Evolutionary conservation across 2,888 invertebrate species (phyloP).

Genomic region (Charanyca ferruginea): DNA sequence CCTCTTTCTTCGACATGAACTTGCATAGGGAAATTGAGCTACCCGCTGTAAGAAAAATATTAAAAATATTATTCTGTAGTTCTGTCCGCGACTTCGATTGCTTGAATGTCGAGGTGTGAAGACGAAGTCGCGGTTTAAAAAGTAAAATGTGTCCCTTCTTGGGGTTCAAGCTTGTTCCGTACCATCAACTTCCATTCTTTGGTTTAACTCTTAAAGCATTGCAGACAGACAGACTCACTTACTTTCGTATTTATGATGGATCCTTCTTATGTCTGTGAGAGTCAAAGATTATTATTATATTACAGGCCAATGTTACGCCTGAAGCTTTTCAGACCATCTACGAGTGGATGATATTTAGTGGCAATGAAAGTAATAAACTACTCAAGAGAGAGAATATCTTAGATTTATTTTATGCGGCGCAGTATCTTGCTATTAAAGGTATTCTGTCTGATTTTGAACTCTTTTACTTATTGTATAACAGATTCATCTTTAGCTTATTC

Average conservation of each 20-base stretch:
- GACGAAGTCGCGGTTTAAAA: too few species aligned
- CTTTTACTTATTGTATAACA: too few species aligned
- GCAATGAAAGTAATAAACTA: constrained; percentile 92
- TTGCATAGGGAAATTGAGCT: constrained; percentile 79
- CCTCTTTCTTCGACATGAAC: constrained; percentile 91
- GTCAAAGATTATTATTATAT: constrained; percentile 9
- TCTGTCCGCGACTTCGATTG: not conserved
- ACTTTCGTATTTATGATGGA: not conserved
- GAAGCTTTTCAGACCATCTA: constrained; percentile 94
- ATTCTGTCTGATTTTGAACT: constrained; percentile 2
- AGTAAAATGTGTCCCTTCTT: too few species aligned
- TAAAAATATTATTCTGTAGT: not conserved
- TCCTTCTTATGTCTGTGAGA: not conserved
- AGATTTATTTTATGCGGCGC: constrained; percentile 94
- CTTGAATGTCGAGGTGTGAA: not conserved
- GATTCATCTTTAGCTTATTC: not conserved
- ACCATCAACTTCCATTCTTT: not conserved
- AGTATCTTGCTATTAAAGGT: constrained; percentile 93
- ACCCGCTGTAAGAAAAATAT: constrained; percentile 79
- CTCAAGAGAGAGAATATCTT: constrained; percentile 93
- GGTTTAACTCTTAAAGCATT: not conserved
- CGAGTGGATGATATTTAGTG: constrained; percentile 95
- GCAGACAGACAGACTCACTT: not conserved
- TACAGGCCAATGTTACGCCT: constrained; percentile 84
- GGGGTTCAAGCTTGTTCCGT: not conserved